A percentile compares a stretch with the other conserved stretches of the same genome.
Evolutionary conservation across 2,797 vertebrate genomes (phyloP).

Genomic region (Chelon auratus): DNA sequence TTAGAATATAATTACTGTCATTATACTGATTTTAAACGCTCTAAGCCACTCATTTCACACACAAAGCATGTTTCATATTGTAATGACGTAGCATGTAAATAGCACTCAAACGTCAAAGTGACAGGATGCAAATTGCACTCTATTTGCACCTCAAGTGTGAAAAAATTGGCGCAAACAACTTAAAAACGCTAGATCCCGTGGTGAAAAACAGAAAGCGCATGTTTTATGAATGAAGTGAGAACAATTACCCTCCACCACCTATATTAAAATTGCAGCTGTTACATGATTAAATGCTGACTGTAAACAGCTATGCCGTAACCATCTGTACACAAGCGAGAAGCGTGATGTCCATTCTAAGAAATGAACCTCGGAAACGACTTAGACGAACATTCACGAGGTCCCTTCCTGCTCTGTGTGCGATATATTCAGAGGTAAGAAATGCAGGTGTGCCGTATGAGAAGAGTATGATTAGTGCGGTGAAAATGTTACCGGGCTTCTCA

Average conservation of each 20-base stretch:
- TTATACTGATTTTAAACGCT: too few species aligned
- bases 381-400: background rate
- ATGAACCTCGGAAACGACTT: background rate
- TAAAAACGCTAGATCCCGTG: slow-evolving; percentile 5
- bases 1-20: background rate
- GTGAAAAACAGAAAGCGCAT: background rate
- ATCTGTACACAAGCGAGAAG: too few species aligned
- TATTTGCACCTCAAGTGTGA: slow-evolving; percentile 18
- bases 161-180: background rate
- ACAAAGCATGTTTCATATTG: too few species aligned
- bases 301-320: too few species aligned
- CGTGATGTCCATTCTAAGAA: background rate
- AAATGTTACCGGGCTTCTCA: too few species aligned
- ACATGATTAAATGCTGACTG: background rate
- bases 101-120: too few species aligned
- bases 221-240: background rate
- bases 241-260: background rate
- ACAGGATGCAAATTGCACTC: background rate
- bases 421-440: too few species aligned
- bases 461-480: too few species aligned
- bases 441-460: too few species aligned
- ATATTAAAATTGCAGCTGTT: background rate
- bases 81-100: too few species aligned
- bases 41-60: too few species aligned
- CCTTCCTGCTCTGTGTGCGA: background rate